These are phyloP conservation scores for Alosa alosa DNA, from an alignment of 2,113 vertebrate species.

Conservation along the genomic window DNA sequence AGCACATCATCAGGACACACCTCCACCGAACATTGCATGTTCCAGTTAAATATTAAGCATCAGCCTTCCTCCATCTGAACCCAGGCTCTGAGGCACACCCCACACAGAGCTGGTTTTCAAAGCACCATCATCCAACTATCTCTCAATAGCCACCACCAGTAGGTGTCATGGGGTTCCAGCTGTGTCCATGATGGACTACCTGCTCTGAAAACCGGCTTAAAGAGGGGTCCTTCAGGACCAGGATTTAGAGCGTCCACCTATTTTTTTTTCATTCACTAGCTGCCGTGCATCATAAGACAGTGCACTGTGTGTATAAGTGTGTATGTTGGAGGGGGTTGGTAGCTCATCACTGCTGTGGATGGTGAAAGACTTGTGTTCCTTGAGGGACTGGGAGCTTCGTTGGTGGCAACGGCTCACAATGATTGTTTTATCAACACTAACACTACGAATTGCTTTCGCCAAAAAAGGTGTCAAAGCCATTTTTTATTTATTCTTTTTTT, in stretches of 20 bases:
- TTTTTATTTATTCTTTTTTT: constrained; percentile 33
- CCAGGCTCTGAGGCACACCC: neutral
- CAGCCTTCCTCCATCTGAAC: neutral
- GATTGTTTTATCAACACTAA: constrained; percentile 81
- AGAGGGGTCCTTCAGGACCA: neutral
- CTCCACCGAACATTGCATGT: constrained; percentile 8
- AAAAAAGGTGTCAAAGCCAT: constrained; percentile 50
- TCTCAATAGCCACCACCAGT: neutral
- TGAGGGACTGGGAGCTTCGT: constrained; percentile 72
- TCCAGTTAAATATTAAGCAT: constrained; percentile 2
- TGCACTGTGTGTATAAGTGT: neutral
- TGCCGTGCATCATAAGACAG: constrained; percentile 35
- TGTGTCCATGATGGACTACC: neutral
- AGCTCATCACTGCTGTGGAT: constrained; percentile 31
- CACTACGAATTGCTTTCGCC: constrained; percentile 58
- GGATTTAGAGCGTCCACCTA: neutral
- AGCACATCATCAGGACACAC: neutral
- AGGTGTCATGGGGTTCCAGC: neutral
- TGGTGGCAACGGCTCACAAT: constrained; percentile 82
- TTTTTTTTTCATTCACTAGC: constrained; percentile 34
- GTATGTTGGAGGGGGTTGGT: neutral
- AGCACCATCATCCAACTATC: neutral
- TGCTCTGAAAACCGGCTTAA: neutral
- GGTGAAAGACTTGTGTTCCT: constrained; percentile 30
- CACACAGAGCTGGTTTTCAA: constrained; percentile 4